Conservation (phyloP, 2,797 vertebrate genomes). For the Acanthurus lineatus region DNA sequence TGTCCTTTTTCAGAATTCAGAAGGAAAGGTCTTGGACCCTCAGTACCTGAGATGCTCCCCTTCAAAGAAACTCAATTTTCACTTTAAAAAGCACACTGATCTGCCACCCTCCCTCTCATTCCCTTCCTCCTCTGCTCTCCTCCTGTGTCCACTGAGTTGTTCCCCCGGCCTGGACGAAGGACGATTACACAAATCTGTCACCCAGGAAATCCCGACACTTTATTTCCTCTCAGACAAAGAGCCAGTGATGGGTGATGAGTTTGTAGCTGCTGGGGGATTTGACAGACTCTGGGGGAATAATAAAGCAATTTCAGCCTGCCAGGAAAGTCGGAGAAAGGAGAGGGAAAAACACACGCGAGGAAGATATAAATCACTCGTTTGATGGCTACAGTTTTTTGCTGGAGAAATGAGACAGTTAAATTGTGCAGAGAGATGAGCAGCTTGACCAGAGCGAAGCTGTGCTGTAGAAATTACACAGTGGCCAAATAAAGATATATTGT, state of each 20-base stretch:
- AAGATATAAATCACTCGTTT: conserved; percentile 79
- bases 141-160: conserved; percentile 60
- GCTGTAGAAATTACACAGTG: conserved; percentile 41
- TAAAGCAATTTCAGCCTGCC: conserved; percentile 86
- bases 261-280: conserved; percentile 79
- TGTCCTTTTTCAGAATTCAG: conserved; percentile 53
- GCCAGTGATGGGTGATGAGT: conserved; percentile 83
- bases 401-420: conserved; percentile 76
- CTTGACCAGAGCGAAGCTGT: conserved; percentile 50
- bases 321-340: conserved; percentile 68
- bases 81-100: conserved; percentile 66
- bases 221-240: conserved; percentile 85
- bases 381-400: conserved; percentile 65
- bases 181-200: conserved; percentile 82
- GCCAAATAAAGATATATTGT: conserved; percentile 57
- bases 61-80: conserved; percentile 81
- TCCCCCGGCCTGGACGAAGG: conserved; percentile 63
- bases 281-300: conserved; percentile 83
- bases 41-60: conserved; percentile 60
- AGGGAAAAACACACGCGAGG: conserved; percentile 65
- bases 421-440: conserved; percentile 67
- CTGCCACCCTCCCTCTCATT: conserved; percentile 34
- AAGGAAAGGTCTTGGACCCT: conserved; percentile 58
- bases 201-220: conserved; percentile 81
- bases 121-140: conserved; percentile 38